Evolutionary conservation across 2,797 vertebrate species (phyloP).

Genomic region (Gorsachius magnificus): DNA sequence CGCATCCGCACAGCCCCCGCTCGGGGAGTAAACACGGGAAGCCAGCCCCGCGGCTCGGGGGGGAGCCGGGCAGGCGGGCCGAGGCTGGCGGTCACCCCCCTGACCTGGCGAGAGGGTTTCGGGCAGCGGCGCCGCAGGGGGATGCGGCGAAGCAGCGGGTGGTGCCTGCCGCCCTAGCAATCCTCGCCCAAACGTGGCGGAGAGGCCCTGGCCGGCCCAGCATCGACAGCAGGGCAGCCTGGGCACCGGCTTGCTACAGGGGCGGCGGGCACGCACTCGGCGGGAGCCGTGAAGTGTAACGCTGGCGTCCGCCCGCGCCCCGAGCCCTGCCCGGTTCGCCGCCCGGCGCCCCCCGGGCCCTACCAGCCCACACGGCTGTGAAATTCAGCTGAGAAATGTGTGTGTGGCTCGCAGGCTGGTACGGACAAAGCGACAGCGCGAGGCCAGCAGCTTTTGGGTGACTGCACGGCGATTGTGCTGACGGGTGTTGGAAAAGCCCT

Average conservation of each 20-base stretch:
- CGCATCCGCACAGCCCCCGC: slow-evolving; percentile 8
- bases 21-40: slow-evolving; percentile 22
- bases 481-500: neutral
- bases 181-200: neutral
- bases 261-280: neutral
- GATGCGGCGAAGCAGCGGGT: neutral
- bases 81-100: neutral
- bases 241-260: neutral
- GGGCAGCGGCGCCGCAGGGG: neutral
- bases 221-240: neutral
- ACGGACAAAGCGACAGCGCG: neutral
- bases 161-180: neutral
- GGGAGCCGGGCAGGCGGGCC: neutral
- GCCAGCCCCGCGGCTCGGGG: neutral
- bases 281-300: fast-evolving
- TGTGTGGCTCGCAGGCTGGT: neutral
- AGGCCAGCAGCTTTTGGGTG: slow-evolving; percentile 12
- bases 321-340: neutral
- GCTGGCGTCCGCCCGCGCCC: neutral
- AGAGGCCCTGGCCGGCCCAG: slow-evolving; percentile 5
- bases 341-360: neutral
- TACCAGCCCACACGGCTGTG: neutral
- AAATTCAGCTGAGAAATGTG: neutral
- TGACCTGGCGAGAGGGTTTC: neutral
- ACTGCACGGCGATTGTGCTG: neutral